These are phyloP conservation scores for Haliaeetus leucogaster DNA, from an alignment of 2,113 vertebrate species.

Conservation along the genomic window DNA sequence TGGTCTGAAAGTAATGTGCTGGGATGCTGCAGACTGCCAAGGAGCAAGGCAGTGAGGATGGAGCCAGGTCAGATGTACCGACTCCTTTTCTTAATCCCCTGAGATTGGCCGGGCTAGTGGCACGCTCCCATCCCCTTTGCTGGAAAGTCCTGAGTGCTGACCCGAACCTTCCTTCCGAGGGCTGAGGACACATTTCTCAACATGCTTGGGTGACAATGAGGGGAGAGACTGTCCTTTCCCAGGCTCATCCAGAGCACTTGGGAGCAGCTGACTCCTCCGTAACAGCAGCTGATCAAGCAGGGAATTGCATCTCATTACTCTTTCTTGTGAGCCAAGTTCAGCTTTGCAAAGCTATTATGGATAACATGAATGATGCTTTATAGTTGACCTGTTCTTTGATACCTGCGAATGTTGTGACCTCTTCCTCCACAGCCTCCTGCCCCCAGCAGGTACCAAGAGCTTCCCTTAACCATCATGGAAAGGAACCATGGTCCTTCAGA, in stretches of 20 bases:
- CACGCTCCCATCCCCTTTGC: neutral
- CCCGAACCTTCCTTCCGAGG: fast-evolving
- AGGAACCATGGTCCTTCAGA: neutral
- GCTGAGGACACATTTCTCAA: neutral
- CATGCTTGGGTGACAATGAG: neutral
- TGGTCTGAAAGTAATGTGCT: neutral
- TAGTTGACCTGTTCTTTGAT: neutral
- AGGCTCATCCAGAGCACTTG: neutral
- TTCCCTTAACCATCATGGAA: fast-evolving
- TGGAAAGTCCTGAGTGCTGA: neutral
- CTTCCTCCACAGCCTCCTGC: neutral
- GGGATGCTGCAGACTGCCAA: neutral
- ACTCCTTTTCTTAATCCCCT: neutral
- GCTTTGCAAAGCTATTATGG: neutral
- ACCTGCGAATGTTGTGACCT: neutral
- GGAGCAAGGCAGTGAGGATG: fast-evolving
- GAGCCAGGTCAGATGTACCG: neutral
- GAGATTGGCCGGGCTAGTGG: neutral
- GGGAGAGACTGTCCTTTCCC: neutral
- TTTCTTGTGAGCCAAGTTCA: neutral
- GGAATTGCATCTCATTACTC: neutral
- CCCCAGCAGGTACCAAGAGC: neutral
- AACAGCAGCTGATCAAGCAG: neutral
- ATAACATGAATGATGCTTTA: neutral
- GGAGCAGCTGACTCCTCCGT: neutral